Evolutionary conservation across 2,888 invertebrate genomes (phyloP).

Genomic region (Tortricodes alternella): DNA sequence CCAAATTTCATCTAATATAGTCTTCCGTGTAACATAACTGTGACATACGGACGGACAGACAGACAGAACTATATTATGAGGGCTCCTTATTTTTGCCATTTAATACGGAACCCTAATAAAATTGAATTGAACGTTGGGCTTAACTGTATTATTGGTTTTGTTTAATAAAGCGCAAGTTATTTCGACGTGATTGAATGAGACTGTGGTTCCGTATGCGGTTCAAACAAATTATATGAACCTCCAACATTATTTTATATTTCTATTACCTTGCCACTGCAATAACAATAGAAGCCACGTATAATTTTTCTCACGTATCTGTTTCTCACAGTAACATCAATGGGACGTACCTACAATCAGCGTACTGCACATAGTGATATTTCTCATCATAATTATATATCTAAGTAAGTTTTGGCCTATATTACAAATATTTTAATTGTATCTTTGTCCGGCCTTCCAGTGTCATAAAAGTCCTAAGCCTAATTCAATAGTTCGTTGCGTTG

Average conservation of each 20-base stretch:
- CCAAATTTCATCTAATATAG: too few relatives aligned
- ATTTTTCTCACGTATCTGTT: slow-evolving; percentile 14
- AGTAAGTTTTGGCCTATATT: slow-evolving; percentile 3
- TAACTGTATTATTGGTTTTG: slow-evolving; percentile 4
- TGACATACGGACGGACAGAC: too few relatives aligned
- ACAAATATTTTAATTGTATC: slow-evolving; percentile 15
- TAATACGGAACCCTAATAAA: too few relatives aligned
- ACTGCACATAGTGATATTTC: slow-evolving; percentile 8
- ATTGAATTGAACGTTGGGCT: not conserved
- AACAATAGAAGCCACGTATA: slow-evolving; percentile 13
- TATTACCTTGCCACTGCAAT: slow-evolving; percentile 4
- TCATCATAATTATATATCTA: not conserved
- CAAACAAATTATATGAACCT: slow-evolving; percentile 8
- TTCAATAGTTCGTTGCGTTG: slow-evolving; percentile 8
- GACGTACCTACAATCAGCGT: slow-evolving; percentile 8
- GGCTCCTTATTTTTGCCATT: too few relatives aligned
- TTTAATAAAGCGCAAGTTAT: slow-evolving; percentile 8
- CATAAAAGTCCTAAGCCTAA: slow-evolving; percentile 5
- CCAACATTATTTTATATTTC: slow-evolving; percentile 14
- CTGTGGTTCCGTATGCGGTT: slow-evolving; percentile 12
- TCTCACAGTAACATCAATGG: slow-evolving; percentile 18
- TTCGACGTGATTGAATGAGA: slow-evolving; percentile 20
- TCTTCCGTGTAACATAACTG: too few relatives aligned
- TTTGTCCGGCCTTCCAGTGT: slow-evolving; percentile 13
- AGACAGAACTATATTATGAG: too few relatives aligned